Evolutionary conservation across 2,797 vertebrate species (phyloP).

Genomic region (Hydrocynus forskahlii): DNA sequence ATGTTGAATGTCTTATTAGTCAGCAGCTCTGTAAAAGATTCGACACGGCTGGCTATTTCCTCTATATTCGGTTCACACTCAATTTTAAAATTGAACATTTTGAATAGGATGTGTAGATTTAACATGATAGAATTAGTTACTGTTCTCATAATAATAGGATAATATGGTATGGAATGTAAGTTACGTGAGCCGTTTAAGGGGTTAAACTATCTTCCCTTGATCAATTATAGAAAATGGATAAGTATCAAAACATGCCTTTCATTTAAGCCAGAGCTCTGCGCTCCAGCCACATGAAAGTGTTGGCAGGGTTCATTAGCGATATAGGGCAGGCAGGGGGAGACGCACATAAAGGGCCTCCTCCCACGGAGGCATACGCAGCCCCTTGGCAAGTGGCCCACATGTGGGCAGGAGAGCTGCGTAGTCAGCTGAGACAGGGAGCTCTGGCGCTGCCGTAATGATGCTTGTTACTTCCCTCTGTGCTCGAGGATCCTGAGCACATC

Average conservation of each 20-base stretch:
- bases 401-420: conserved; percentile 22
- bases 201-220: conserved; percentile 1
- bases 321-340: background rate
- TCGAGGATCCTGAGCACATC: conserved; percentile 8
- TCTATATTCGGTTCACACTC: background rate
- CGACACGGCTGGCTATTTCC: background rate
- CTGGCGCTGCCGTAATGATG: conserved; percentile 38
- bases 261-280: conserved; percentile 25
- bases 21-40: background rate
- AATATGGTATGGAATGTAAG: background rate
- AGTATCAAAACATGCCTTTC: conserved; percentile 30
- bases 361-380: conserved; percentile 37
- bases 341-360: conserved; percentile 47
- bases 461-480: background rate
- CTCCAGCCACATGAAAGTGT: conserved; percentile 49
- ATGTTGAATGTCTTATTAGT: background rate
- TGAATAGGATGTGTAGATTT: too few relatives aligned
- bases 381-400: conserved; percentile 41
- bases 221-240: conserved; percentile 26
- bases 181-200: background rate
- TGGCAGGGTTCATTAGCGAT: conserved; percentile 45
- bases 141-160: background rate
- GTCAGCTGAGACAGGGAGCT: conserved; percentile 30
- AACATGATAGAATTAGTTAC: too few relatives aligned
- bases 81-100: background rate